Evolutionary conservation across 1,140 invertebrate genomes (phyloP).

Genomic region (Nephila pilipes): DNA sequence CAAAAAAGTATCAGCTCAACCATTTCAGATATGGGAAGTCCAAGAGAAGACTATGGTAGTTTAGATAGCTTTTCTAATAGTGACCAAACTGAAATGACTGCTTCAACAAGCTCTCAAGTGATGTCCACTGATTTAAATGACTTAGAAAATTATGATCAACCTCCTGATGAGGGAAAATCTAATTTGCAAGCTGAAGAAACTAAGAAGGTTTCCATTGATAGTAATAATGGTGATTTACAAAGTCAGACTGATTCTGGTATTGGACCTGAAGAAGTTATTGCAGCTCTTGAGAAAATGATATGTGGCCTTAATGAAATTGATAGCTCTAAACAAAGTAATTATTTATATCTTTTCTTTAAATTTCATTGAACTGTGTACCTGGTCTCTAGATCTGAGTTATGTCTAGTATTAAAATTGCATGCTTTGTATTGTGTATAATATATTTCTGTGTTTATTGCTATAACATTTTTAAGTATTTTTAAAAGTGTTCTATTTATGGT

Average conservation of each 20-base stretch:
- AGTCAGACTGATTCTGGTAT: slow-evolving; percentile 78
- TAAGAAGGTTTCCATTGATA: neutral
- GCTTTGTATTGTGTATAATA: too few relatives aligned
- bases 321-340: slow-evolving; percentile 53
- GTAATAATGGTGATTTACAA: slow-evolving; percentile 60
- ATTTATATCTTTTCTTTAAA: neutral
- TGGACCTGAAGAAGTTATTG: slow-evolving; percentile 78
- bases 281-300: slow-evolving; percentile 78
- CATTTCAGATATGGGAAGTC: slow-evolving; percentile 76
- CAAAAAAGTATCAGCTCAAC: slow-evolving; percentile 76
- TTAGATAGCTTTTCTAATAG: slow-evolving; percentile 76
- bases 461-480: too few relatives aligned
- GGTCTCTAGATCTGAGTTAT: too few relatives aligned
- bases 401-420: too few relatives aligned
- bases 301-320: slow-evolving; percentile 77
- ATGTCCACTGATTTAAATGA: slow-evolving; percentile 62
- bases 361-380: neutral
- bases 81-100: slow-evolving; percentile 73
- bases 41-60: slow-evolving; percentile 74
- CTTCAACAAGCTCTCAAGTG: slow-evolving; percentile 69
- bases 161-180: neutral
- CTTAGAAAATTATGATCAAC: slow-evolving; percentile 10
- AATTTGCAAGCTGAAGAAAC: neutral
- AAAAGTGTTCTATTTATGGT: too few relatives aligned
- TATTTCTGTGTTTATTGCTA: too few relatives aligned